These are phyloP conservation scores for Macaria liturata DNA, from an alignment of 2,888 invertebrate genomes.

Conservation along the genomic window DNA sequence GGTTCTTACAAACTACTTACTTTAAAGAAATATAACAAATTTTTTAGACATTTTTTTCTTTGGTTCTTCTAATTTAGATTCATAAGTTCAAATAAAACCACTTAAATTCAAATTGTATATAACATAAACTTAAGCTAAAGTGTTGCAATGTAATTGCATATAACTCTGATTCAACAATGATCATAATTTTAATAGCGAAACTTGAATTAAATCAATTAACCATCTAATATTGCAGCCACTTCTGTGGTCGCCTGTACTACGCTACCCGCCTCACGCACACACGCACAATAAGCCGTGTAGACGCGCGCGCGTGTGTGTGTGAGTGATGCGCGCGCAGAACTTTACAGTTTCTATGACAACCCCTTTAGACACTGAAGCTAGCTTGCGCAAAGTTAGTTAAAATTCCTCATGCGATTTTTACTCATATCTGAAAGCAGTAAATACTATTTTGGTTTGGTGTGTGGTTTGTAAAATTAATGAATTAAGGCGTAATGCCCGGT, in stretches of 20 bases:
- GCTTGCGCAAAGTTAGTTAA: conserved; percentile 61
- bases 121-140: too few species aligned
- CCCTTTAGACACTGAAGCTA: conserved; percentile 73
- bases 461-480: conserved; percentile 74
- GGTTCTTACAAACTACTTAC: too few species aligned
- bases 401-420: conserved; percentile 17
- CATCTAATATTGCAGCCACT: conserved; percentile 15
- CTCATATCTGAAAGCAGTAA: conserved; percentile 5
- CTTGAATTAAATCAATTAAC: not conserved
- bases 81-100: too few species aligned
- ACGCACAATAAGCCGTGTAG: conserved; percentile 50
- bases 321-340: conserved; percentile 77
- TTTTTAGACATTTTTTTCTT: too few species aligned
- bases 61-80: too few species aligned
- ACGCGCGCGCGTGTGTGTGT: conserved; percentile 56
- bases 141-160: too few species aligned
- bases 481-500: conserved; percentile 75
- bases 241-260: conserved; percentile 52
- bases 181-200: too few species aligned
- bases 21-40: too few species aligned
- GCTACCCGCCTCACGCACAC: conserved; percentile 58
- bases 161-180: too few species aligned
- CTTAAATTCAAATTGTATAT: too few species aligned
- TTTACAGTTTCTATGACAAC: conserved; percentile 82
- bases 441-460: conserved; percentile 9